Percentiles rank a stretch among this genome's conserved stretches.
Conservation (phyloP, 2,888 invertebrate species). For the Rosalia funebris region DNA sequence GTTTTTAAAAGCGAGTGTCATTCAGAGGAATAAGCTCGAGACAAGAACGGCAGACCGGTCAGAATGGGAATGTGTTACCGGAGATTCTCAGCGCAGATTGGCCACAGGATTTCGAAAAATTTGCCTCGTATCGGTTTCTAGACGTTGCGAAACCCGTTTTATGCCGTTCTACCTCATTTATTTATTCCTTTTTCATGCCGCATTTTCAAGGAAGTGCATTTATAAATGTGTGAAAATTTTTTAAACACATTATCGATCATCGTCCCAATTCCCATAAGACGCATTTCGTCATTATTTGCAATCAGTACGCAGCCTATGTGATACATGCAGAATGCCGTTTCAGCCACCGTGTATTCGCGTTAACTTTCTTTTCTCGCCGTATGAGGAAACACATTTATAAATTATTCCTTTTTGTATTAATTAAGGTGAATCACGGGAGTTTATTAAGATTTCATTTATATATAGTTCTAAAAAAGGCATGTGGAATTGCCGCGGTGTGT, state of each 20-base stretch:
- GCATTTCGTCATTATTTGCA: conserved; percentile 9
- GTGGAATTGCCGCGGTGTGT: no score
- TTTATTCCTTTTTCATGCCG: conserved; percentile 42
- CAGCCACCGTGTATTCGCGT: no score
- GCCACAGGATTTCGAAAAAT: conserved; percentile 50
- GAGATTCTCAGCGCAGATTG: conserved; percentile 50
- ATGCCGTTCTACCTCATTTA: conserved; percentile 50
- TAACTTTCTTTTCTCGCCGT: no score
- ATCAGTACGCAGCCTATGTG: background rate
- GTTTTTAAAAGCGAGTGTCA: background rate
- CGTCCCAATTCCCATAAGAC: conserved; percentile 16
- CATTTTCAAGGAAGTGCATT: conserved; percentile 42
- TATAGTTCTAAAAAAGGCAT: no score
- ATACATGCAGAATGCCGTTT: no score
- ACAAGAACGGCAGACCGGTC: conserved; percentile 34
- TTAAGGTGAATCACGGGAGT: no score
- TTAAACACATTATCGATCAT: conserved; percentile 14
- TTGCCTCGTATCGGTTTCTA: conserved; percentile 50
- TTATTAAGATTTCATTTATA: no score
- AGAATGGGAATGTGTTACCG: conserved; percentile 41
- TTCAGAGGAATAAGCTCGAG: conserved; percentile 10
- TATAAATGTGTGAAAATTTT: conserved; percentile 22
- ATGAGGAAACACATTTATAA: no score
- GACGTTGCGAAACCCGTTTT: conserved; percentile 50
- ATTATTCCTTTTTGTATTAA: no score